A percentile compares a stretch with the other conserved stretches of the same genome.
Conservation (phyloP, 2,888 invertebrate genomes). For the Fissipunctia ypsillon region DNA sequence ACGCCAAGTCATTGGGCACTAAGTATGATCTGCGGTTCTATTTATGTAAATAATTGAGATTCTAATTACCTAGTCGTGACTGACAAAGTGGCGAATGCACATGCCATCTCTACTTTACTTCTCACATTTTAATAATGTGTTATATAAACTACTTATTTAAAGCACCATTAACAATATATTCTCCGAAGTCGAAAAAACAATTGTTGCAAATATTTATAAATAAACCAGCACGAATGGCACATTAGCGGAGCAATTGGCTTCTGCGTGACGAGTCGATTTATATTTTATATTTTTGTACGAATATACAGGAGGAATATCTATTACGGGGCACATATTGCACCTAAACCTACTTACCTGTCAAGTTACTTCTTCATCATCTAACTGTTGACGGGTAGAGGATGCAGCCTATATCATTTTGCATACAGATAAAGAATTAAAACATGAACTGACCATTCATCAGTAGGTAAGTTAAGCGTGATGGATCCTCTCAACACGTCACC, state of each 20-base stretch:
- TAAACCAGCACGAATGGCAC: neutral
- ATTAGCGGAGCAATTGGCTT: neutral
- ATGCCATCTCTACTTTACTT: neutral
- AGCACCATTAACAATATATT: too few species aligned
- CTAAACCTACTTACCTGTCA: neutral
- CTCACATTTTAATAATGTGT: neutral
- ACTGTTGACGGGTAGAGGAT: neutral
- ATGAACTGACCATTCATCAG: conserved; percentile 91
- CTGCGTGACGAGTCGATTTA: neutral
- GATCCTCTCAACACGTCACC: conserved; percentile 93
- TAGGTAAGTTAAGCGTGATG: conserved; percentile 96
- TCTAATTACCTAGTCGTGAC: conserved; percentile 3
- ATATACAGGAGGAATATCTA: neutral
- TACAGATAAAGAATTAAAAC: neutral
- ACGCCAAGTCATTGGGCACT: neutral
- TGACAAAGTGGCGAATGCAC: neutral
- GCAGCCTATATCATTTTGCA: too few species aligned
- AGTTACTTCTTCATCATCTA: neutral
- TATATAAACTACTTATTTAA: neutral
- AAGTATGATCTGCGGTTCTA: conserved; percentile 10
- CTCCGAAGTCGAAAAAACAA: neutral
- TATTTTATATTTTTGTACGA: neutral
- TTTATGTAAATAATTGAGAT: neutral
- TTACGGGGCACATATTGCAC: neutral
- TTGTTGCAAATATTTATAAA: neutral